Evolutionary conservation across 2,113 vertebrate species (phyloP), one percentile per base, ranked within the genome.

Genomic region (Sebastes schlegelii): DNA sequence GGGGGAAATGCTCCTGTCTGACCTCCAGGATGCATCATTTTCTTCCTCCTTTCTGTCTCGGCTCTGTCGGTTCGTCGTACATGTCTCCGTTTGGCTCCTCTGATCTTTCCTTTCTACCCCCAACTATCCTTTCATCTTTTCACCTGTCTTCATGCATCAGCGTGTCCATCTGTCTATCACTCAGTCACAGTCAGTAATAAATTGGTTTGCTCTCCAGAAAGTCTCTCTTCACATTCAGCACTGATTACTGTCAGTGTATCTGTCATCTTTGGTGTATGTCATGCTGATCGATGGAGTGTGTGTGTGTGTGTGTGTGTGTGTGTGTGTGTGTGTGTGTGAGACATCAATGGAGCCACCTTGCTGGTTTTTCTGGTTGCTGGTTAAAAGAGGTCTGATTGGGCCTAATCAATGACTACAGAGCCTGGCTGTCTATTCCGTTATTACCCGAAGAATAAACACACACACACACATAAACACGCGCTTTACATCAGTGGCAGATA

Each of bases 181-280:
- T 82, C 80, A 40, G 52, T 74, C 80, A 74, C 72, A 70, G 75
- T n/a, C 79, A 17, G 75, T 86, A 82, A 90, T 89, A 90, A 91
- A 92, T 90, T 86, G 91, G 89, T 87, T 80, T 48, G 67, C 74
- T 84, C 83, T 78, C 64, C 14, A 62, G 67, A 91, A 88, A 82
- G 43, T 80, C 84, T 87, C 76, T 86, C 87, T 88, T 83, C 90
- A 74, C 86, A 71, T 92, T 89, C 80, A 79, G 49, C 7, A 26
- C 82, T 93, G 93, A 93, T 94, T 88, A 90, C 84, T 82, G 90
- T 89, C 91, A 90, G 86, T 88, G 90, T 90, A 86, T 93, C 91
- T 92, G 93, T 93, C 92, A 89, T 92, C 79, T 88, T 83, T 65
- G 55, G 87, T 91, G 78, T 73, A 79, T 89, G 88, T 94, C 91